A percentile compares a stretch with the other conserved stretches of the same genome.
Evolutionary conservation across 2,797 vertebrate genomes (phyloP).

Genomic region (Brotogeris chrysoptera): DNA sequence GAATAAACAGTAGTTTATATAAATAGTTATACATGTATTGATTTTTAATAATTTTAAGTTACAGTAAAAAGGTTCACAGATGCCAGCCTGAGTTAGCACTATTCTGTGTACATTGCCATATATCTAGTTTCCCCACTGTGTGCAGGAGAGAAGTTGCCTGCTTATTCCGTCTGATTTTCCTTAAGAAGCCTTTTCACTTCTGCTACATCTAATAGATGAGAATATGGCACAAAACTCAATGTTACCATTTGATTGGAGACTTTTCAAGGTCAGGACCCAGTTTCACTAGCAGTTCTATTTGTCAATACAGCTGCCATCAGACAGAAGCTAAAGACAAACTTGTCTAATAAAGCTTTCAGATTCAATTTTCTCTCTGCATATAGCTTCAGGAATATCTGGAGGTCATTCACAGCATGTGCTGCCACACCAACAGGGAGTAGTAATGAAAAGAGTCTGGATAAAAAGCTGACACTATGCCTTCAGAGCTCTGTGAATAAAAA

Average conservation of each 20-base stretch:
- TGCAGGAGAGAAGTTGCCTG: not conserved
- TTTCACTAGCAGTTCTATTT: conserved; percentile 74
- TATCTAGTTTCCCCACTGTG: not conserved
- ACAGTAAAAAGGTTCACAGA: not conserved
- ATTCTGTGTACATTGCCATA: not conserved
- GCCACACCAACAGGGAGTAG: conserved; percentile 76
- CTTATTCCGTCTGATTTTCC: conserved; percentile 31
- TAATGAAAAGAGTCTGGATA: conserved; percentile 80
- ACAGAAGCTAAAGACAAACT: conserved; percentile 78
- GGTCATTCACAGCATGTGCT: conserved; percentile 78
- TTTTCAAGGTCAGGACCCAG: conserved; percentile 75
- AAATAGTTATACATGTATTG: not conserved
- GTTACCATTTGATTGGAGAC: conserved; percentile 58
- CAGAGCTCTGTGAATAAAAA: conserved; percentile 69
- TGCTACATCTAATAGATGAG: conserved; percentile 61
- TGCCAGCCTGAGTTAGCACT: not conserved
- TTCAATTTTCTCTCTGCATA: conserved; percentile 79
- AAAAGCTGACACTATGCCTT: conserved; percentile 76
- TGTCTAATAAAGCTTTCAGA: conserved; percentile 83
- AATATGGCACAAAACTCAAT: conserved; percentile 55
- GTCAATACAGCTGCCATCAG: conserved; percentile 71
- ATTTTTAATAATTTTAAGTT: not conserved
- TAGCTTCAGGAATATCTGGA: conserved; percentile 78
- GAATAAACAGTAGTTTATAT: not conserved
- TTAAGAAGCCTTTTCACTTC: conserved; percentile 24